These are phyloP conservation scores for Paralichthys olivaceus DNA, from an alignment of 2,113 vertebrate genomes.

Conservation along the genomic window DNA sequence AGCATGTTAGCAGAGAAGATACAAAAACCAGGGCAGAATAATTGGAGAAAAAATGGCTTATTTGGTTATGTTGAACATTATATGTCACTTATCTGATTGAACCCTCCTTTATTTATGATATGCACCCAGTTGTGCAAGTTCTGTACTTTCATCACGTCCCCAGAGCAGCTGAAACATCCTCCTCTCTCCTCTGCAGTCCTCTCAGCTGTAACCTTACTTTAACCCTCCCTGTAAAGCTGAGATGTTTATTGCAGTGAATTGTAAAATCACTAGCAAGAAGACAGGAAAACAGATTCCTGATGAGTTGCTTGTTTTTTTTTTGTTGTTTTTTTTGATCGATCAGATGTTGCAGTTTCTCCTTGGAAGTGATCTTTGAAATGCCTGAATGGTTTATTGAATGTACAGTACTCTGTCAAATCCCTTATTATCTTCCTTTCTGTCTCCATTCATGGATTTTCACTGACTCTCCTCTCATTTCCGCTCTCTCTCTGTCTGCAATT, in stretches of 20 bases:
- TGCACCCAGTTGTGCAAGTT: neutral
- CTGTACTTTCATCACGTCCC: neutral
- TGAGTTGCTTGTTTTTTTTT: neutral
- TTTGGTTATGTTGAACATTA: neutral
- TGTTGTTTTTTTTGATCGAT: conserved; percentile 18
- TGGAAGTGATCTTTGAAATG: neutral
- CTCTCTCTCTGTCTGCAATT: conserved; percentile 34
- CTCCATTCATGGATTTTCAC: conserved; percentile 12
- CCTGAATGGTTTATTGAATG: conserved; percentile 20
- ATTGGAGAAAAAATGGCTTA: neutral
- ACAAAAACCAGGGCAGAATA: neutral
- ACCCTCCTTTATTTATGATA: neutral
- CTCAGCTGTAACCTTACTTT: conserved; percentile 1
- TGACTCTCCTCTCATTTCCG: neutral
- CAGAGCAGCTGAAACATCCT: neutral
- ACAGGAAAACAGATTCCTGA: neutral
- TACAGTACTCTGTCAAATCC: neutral
- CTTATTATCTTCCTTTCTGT: neutral
- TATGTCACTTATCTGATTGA: neutral
- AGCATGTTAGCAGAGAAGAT: neutral
- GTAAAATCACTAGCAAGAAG: neutral
- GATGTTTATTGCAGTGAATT: neutral
- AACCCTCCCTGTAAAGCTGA: neutral
- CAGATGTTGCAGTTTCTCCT: conserved; percentile 27
- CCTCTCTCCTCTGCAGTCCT: neutral